These are phyloP conservation scores for Grantiella picta DNA, from an alignment of 2,113 vertebrate genomes.

Conservation along the genomic window DNA sequence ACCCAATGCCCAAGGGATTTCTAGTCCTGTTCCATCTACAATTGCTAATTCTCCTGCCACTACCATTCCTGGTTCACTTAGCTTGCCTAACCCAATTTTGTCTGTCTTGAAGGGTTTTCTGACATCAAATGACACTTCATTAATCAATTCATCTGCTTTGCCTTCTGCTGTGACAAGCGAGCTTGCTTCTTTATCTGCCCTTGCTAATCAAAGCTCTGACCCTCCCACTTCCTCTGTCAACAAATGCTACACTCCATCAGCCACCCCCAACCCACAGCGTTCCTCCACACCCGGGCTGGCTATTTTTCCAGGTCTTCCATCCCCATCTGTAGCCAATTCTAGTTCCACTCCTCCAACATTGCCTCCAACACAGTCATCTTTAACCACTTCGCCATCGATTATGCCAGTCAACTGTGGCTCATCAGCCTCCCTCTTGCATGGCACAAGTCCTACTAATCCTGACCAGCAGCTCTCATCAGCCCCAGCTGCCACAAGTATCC, in stretches of 20 bases:
- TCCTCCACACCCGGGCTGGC: conserved; percentile 77
- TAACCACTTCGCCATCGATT: conserved; percentile 50
- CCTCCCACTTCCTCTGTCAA: conserved; percentile 73
- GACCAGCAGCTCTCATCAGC: conserved; percentile 68
- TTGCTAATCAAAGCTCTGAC: conserved; percentile 69
- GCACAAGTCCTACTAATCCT: conserved; percentile 64
- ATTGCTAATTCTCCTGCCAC: conserved; percentile 68
- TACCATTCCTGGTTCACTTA: conserved; percentile 71
- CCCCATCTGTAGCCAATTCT: conserved; percentile 55
- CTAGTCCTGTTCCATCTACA: conserved; percentile 69
- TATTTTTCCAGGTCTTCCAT: conserved; percentile 72
- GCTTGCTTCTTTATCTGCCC: conserved; percentile 75
- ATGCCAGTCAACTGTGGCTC: conserved; percentile 64
- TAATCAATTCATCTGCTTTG: conserved; percentile 70
- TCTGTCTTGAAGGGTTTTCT: conserved; percentile 83
- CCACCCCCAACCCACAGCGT: conserved; percentile 69
- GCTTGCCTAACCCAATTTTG: conserved; percentile 74
- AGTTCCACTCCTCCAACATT: conserved; percentile 54
- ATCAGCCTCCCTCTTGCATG: conserved; percentile 58
- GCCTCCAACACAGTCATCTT: conserved; percentile 62
- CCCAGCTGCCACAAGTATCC: conserved; percentile 66
- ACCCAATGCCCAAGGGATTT: conserved; percentile 51
- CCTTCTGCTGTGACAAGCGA: conserved; percentile 71
- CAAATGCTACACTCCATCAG: conserved; percentile 85
- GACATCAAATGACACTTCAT: conserved; percentile 73